Evolutionary conservation across 2,113 vertebrate genomes (phyloP).

Genomic region (Riparia riparia): DNA sequence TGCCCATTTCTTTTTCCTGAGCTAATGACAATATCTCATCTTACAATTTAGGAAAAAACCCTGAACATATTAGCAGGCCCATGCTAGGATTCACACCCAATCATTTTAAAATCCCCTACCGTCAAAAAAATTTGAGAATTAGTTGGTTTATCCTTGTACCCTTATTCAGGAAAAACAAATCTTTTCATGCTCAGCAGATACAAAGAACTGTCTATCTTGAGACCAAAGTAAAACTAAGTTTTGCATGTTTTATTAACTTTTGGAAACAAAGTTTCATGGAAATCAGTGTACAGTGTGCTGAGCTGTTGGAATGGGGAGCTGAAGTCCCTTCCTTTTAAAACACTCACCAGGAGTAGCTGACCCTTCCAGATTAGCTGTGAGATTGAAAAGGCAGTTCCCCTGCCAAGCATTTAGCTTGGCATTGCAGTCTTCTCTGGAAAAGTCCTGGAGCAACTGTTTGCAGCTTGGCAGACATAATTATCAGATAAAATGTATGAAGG

Average conservation of each 20-base stretch:
- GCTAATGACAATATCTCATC: neutral
- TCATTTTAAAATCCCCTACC: neutral
- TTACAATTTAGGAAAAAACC: neutral
- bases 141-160: neutral
- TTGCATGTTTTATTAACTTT: neutral
- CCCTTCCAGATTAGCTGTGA: neutral
- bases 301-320: neutral
- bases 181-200: neutral
- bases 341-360: neutral
- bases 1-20: neutral
- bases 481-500: neutral
- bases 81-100: neutral
- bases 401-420: neutral
- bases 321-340: neutral
- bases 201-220: neutral
- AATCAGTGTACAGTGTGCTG: neutral
- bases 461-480: neutral
- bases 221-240: neutral
- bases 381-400: neutral
- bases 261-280: neutral
- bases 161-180: neutral
- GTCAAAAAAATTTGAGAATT: neutral
- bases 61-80: neutral
- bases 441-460: neutral
- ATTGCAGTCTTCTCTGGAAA: neutral